These are phyloP conservation scores for Acestrorhynchus altus DNA, from an alignment of 2,797 vertebrate species.

Conservation along the genomic window DNA sequence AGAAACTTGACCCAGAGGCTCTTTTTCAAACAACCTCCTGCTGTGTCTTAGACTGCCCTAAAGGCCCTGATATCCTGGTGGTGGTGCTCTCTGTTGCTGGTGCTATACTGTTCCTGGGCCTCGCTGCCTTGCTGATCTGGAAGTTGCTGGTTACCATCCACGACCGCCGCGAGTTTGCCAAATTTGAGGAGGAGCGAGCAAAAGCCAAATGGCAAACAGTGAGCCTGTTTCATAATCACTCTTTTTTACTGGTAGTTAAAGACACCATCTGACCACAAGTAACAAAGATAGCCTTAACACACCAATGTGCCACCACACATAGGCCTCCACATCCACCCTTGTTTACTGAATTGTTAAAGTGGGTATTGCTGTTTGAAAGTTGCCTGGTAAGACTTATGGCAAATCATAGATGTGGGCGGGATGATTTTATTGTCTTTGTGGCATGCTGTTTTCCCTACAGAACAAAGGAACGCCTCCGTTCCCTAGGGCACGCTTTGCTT, in stretches of 20 bases:
- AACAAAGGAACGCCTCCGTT: constrained; percentile 71
- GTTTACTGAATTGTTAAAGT: constrained; percentile 23
- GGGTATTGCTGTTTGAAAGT: constrained; percentile 23
- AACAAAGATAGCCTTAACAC: neutral
- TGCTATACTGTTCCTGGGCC: constrained; percentile 90
- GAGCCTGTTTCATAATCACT: constrained; percentile 65
- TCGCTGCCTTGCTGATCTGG: constrained; percentile 93
- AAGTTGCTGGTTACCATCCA: constrained; percentile 97
- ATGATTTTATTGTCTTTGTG: constrained; percentile 69
- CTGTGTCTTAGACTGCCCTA: constrained; percentile 86
- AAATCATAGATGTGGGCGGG: constrained; percentile 49
- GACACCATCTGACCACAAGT: neutral
- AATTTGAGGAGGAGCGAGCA: constrained; percentile 94
- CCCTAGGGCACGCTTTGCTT: constrained; percentile 71
- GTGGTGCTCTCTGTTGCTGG: constrained; percentile 92
- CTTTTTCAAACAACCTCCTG: constrained; percentile 40
- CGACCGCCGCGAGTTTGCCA: constrained; percentile 93
- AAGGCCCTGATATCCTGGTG: constrained; percentile 90
- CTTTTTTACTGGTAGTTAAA: neutral
- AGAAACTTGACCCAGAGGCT: constrained; percentile 16
- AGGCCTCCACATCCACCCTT: neutral
- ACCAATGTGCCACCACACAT: neutral
- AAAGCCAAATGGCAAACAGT: constrained; percentile 97
- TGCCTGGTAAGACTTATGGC: constrained; percentile 13
- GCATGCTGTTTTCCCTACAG: constrained; percentile 72